These are phyloP conservation scores for Scleropages formosus DNA, from an alignment of 2,797 vertebrate genomes.

Conservation along the genomic window DNA sequence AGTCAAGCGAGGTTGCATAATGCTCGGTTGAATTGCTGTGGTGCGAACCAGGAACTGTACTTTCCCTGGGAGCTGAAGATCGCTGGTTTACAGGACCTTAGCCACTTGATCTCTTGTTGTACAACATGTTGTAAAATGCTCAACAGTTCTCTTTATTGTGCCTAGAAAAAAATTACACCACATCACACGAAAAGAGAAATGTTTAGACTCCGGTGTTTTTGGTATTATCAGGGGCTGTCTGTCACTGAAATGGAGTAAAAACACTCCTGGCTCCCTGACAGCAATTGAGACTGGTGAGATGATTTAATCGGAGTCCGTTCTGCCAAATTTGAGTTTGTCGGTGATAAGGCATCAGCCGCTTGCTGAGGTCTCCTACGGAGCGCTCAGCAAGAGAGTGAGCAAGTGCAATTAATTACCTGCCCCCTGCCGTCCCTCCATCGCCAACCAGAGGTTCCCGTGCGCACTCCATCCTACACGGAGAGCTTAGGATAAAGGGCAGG, in stretches of 20 bases:
- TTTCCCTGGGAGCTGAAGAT: constrained; percentile 48
- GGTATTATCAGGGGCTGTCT: constrained; percentile 42
- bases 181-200: constrained; percentile 41
- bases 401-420: constrained; percentile 51
- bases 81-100: constrained; percentile 44
- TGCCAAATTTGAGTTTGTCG: constrained; percentile 39
- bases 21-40: neutral
- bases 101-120: constrained; percentile 36
- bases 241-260: constrained; percentile 46
- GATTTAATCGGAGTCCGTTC: constrained; percentile 59
- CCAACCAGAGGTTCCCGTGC: constrained; percentile 32
- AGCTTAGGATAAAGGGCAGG: constrained; percentile 44
- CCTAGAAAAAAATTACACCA: too few relatives aligned
- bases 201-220: constrained; percentile 30
- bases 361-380: constrained; percentile 44
- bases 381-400: constrained; percentile 47
- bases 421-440: neutral
- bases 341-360: constrained; percentile 43
- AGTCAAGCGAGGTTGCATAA: neutral
- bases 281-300: constrained; percentile 59
- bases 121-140: too few relatives aligned
- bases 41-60: constrained; percentile 46
- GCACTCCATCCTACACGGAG: constrained; percentile 62
- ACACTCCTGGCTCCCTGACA: constrained; percentile 44
- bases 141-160: too few relatives aligned